Evolutionary conservation across 1,140 invertebrate species (phyloP).

Genomic region (Trissolcus basalis): DNA sequence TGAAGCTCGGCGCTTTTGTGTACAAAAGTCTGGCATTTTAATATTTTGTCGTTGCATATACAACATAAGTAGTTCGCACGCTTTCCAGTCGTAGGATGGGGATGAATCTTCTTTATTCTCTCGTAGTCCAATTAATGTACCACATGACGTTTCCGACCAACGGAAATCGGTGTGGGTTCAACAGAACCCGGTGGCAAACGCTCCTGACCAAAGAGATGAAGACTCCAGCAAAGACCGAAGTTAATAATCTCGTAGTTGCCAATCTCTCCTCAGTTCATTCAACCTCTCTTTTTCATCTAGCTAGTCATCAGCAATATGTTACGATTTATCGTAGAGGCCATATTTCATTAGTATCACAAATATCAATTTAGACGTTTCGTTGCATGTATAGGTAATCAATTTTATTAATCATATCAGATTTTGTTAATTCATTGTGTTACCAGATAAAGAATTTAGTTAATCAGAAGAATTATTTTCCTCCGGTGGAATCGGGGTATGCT

Average conservation of each 20-base stretch:
- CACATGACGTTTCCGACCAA: conserved; percentile 70
- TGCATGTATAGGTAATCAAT: no score
- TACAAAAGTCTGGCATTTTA: no score
- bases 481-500: no score
- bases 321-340: conserved; percentile 11
- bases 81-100: conserved; percentile 52
- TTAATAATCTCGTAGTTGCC: conserved; percentile 49
- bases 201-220: conserved; percentile 26
- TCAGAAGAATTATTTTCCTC: no score
- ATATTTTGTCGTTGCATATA: no score
- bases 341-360: conserved; percentile 16
- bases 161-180: conserved; percentile 64
- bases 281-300: conserved; percentile 13
- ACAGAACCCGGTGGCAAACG: conserved; percentile 31
- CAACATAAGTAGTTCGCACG: conserved; percentile 57
- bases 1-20: no score
- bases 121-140: conserved; percentile 67
- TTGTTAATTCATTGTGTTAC: no score
- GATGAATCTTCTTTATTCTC: conserved; percentile 67
- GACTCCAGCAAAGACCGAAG: conserved; percentile 35
- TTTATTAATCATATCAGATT: no score
- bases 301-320: conserved; percentile 42
- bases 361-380: no score
- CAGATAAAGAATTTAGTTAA: no score
- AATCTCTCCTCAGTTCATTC: conserved; percentile 37